These are phyloP conservation scores for Corynorhinus townsendii DNA, from an alignment of 2,113 vertebrate species.

Conservation along the genomic window DNA sequence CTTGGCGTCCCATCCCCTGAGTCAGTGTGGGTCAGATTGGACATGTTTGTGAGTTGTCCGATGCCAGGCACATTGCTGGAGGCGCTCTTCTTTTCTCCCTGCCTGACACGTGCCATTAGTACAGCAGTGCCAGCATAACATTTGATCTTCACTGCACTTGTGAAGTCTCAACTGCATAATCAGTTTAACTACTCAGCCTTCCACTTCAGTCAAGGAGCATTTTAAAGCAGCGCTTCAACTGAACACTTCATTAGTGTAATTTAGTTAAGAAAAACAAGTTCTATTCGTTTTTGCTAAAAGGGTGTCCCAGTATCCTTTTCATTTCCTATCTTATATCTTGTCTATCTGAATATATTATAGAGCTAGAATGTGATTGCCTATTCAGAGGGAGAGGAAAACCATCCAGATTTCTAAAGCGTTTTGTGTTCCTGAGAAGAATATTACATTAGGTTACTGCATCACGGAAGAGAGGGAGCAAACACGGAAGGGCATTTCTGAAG, in stretches of 20 bases:
- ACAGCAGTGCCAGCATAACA: neutral
- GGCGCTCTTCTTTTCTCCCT: neutral
- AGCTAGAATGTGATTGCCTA: conserved; percentile 50
- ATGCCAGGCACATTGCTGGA: neutral
- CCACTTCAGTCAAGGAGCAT: conserved; percentile 65
- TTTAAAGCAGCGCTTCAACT: conserved; percentile 55
- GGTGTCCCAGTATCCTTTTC: conserved; percentile 47
- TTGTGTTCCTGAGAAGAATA: conserved; percentile 48
- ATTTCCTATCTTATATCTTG: conserved; percentile 21
- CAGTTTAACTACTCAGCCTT: conserved; percentile 70
- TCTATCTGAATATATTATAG: conserved; percentile 50
- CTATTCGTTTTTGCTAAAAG: conserved; percentile 47
- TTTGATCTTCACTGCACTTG: conserved; percentile 52
- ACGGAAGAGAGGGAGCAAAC: neutral
- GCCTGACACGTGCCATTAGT: neutral
- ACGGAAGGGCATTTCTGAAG: neutral
- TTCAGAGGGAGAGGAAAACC: conserved; percentile 47
- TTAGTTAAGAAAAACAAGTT: conserved; percentile 68
- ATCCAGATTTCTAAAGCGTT: conserved; percentile 42
- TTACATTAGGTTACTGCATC: conserved; percentile 37
- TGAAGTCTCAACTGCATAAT: conserved; percentile 68
- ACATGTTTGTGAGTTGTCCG: neutral
- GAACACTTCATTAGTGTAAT: conserved; percentile 73
- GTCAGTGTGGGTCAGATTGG: neutral
- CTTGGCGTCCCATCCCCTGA: neutral